Percentiles rank a stretch among this genome's conserved stretches.
Conservation (phyloP, 1,140 invertebrate genomes). For the Drosophila murphyi region DNA sequence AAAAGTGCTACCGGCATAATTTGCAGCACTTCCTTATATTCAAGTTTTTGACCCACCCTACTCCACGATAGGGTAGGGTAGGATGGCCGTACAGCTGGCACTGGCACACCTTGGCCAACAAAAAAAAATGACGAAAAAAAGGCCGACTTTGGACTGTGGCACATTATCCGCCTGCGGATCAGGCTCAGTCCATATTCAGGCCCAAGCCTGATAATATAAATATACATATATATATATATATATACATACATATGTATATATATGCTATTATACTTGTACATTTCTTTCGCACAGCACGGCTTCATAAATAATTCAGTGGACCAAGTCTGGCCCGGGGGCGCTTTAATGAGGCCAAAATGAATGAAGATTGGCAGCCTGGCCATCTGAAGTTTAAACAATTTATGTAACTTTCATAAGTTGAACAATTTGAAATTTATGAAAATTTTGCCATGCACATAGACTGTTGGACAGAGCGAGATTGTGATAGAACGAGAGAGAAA, state of each 20-base stretch:
- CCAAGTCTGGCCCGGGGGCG: slow-evolving; percentile 66
- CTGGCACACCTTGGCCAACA: slow-evolving; percentile 22
- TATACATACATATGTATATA: slow-evolving; percentile 8
- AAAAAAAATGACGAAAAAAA: background rate
- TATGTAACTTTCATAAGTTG: slow-evolving; percentile 66
- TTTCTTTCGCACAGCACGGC: slow-evolving; percentile 32
- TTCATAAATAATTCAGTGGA: slow-evolving; percentile 81
- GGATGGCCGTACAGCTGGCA: background rate
- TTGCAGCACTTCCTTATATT: slow-evolving; percentile 58
- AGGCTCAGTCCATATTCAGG: slow-evolving; percentile 9
- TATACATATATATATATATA: slow-evolving; percentile 3
- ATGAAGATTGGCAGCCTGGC: slow-evolving; percentile 64
- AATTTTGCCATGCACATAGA: slow-evolving; percentile 56
- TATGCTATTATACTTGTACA: slow-evolving; percentile 19
- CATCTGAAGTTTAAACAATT: slow-evolving; percentile 78
- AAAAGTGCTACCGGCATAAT: slow-evolving; percentile 59
- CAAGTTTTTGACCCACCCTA: slow-evolving; percentile 24
- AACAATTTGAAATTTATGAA: slow-evolving; percentile 74
- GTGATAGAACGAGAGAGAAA: background rate
- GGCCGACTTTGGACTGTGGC: background rate
- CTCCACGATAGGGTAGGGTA: background rate
- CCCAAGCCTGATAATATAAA: slow-evolving; percentile 16
- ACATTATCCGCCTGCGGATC: slow-evolving; percentile 11
- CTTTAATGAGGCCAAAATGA: slow-evolving; percentile 82
- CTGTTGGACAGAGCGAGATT: background rate